Evolutionary conservation across 2,113 vertebrate species (phyloP).

Genomic region (Macrotis lagotis): DNA sequence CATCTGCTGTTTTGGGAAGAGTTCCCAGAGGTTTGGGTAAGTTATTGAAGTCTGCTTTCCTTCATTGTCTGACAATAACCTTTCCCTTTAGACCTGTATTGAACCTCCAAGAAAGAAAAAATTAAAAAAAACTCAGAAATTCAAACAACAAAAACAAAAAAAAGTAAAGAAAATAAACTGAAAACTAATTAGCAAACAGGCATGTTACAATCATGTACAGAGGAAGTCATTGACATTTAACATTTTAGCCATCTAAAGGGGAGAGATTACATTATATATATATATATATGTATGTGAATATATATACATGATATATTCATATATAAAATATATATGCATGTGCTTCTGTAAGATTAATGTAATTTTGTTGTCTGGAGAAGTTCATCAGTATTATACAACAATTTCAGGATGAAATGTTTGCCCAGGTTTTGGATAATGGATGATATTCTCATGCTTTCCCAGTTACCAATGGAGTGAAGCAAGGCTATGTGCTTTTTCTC

Average conservation of each 20-base stretch:
- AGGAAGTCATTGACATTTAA: constrained; percentile 18
- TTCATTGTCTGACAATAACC: constrained; percentile 56
- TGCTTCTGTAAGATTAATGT: background rate
- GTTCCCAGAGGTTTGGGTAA: constrained; percentile 38
- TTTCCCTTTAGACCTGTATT: constrained; percentile 53
- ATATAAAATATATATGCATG: too few species aligned
- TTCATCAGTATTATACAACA: background rate
- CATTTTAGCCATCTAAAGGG: constrained; percentile 23
- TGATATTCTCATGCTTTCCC: background rate
- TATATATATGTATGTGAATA: background rate
- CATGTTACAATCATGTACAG: background rate
- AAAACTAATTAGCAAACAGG: constrained; percentile 9
- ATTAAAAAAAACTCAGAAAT: constrained; percentile 57
- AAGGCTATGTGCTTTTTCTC: too few species aligned
- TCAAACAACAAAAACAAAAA: background rate
- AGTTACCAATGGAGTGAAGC: background rate
- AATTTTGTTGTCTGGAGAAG: background rate
- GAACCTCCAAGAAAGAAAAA: constrained; percentile 55
- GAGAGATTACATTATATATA: background rate
- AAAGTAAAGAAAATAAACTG: constrained; percentile 37
- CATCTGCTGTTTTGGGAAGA: constrained; percentile 47
- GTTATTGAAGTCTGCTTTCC: constrained; percentile 54
- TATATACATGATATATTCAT: too few species aligned
- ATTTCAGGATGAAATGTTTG: background rate
- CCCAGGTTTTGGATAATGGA: background rate